These are phyloP conservation scores for Pantherophis alleghaniensis DNA, from an alignment of 2,797 vertebrate genomes.

Conservation along the genomic window DNA sequence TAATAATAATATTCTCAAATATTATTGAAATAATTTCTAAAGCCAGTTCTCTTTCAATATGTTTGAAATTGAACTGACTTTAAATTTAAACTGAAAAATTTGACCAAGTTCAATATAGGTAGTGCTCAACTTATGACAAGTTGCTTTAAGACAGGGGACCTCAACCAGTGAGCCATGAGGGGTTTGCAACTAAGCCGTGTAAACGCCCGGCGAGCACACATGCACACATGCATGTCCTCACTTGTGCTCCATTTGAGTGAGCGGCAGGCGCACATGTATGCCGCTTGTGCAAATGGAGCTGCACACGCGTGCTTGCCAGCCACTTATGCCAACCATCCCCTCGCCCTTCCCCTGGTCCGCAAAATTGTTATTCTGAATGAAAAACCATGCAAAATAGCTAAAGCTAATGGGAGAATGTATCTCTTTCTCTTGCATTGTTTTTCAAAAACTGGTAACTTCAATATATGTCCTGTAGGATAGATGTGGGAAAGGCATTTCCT, in stretches of 20 bases:
- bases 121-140: neutral
- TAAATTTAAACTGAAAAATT: neutral
- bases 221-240: too few species aligned
- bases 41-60: neutral
- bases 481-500: too few species aligned
- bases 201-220: neutral
- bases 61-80: neutral
- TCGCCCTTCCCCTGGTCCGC: too few species aligned
- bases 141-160: neutral
- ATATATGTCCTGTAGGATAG: neutral
- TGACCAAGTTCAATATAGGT: neutral
- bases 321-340: too few species aligned
- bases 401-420: neutral
- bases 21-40: neutral
- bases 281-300: too few species aligned
- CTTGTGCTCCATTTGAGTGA: too few species aligned
- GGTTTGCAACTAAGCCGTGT: neutral
- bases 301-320: too few species aligned
- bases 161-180: too few species aligned
- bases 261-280: too few species aligned
- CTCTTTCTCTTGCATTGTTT: neutral
- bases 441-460: neutral
- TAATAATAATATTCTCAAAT: neutral
- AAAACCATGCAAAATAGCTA: neutral
- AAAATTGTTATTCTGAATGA: neutral